Base-by-base conservation (phyloP, 64 coral and sea anemone species). In the Montipora sp. region DNA sequence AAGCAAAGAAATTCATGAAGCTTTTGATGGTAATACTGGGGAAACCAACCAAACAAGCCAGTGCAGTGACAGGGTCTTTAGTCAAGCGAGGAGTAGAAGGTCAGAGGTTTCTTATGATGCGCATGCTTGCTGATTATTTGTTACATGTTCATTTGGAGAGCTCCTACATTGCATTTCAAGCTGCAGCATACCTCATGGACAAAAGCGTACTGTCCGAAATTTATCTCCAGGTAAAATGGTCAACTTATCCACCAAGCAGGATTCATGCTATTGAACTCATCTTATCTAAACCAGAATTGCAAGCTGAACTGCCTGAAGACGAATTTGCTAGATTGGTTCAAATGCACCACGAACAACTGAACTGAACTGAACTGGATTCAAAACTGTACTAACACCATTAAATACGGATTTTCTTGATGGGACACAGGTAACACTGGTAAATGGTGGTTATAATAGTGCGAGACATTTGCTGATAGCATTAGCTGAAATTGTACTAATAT, bases 1-100 rank as follows among this genome's bases (percentile, higher is more conserved):
- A 96, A n/a, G 91, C 95, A 5, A 76, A 60, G 7, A 93, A 89
- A 75, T 16, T 96, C 13, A 87, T 96, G 91, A 96, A 96, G 51
- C 81, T 96, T 12, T 79, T 96, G 13, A 93, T 90, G 95, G 75
- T 96, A 61, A 79, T 90, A 66, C 88, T 96, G 3, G 95, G 95
- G 19, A 96, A 93, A 79, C 95, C 95, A 18, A 93, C 95, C 50
- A 93, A 96, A 19, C 95, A 96, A 85, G 82, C 95, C 1, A n/a
- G 49, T 70, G 91, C 91, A 45, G 91, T 93, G 10, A 96, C 91
- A 27, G 91, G 91, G 2, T 90, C 95, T 14, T 67, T 90, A n/a
- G 73, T 80, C 0, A 75, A 79, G 51, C 65, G 57, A 65, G 44
- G 51, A 5, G 49, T 87, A 1, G 81, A 90, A 36, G 87, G 81